A percentile compares a stretch with the other conserved stretches of the same genome.
These are phyloP conservation scores for Chondrilla cf. caribensis DNA, from an alignment of 37 sponge, comb jelly and placozoan genomes.

Conservation along the genomic window DNA sequence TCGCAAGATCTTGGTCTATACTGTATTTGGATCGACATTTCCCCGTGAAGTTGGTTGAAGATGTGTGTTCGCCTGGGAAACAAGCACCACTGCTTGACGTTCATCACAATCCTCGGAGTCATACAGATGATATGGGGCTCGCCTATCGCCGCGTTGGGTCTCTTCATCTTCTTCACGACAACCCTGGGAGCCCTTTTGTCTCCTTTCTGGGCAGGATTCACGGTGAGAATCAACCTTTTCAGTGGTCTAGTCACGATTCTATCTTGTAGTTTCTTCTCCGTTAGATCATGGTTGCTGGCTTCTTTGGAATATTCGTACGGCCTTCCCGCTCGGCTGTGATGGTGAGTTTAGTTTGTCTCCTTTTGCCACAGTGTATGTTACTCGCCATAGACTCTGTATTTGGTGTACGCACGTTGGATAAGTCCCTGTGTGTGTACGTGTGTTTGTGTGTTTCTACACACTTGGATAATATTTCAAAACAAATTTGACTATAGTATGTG, in stretches of 20 bases:
- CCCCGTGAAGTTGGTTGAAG: not conserved
- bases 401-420: too few relatives aligned
- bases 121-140: conserved; percentile 14
- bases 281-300: conserved; percentile 2
- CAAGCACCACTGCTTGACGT: conserved; percentile 28
- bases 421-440: too few relatives aligned
- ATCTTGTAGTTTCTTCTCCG: not conserved
- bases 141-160: conserved; percentile 42
- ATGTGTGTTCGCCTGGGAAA: conserved; percentile 15
- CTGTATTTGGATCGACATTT: too few relatives aligned
- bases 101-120: conserved; percentile 2
- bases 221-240: conserved; percentile 25
- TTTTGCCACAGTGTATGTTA: too few relatives aligned
- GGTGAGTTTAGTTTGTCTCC: conserved; percentile 10
- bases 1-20: too few relatives aligned
- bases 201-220: conserved; percentile 67
- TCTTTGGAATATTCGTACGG: not conserved
- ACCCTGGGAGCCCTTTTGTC: conserved; percentile 51
- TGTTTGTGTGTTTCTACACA: too few relatives aligned
- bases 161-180: conserved; percentile 39
- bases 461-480: too few relatives aligned
- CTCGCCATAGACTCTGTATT: too few relatives aligned
- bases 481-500: too few relatives aligned
- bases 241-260: not conserved
- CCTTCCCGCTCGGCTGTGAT: conserved; percentile 14